Conservation (phyloP, 2,113 vertebrate genomes). For the Coturnix japonica region DNA sequence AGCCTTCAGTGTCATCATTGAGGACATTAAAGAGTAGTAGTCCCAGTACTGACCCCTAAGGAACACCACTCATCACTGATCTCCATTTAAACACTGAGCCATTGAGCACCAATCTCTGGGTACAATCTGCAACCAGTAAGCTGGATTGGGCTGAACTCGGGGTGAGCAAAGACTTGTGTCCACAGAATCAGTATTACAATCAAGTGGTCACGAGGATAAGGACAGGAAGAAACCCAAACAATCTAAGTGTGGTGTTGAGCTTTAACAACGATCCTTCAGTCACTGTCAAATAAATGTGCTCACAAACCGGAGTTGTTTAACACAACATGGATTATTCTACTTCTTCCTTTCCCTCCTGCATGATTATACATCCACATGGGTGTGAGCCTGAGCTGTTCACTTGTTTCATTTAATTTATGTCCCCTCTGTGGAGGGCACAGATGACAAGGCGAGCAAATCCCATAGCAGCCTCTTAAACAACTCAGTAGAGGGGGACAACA, state of each 20-base stretch:
- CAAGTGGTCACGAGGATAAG: rapidly evolving
- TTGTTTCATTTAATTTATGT: conserved; percentile 6
- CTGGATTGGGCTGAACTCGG: not conserved
- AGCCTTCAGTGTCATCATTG: not conserved
- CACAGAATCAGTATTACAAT: not conserved
- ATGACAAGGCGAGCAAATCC: not conserved
- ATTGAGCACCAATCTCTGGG: too few relatives aligned
- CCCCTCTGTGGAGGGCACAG: not conserved
- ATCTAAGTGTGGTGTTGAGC: not conserved
- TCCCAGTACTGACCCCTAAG: too few relatives aligned
- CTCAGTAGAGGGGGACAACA: not conserved
- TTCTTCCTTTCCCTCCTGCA: not conserved
- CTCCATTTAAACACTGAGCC: too few relatives aligned
- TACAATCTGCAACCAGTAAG: too few relatives aligned
- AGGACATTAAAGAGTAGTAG: too few relatives aligned
- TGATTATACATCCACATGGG: not conserved
- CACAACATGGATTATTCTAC: not conserved
- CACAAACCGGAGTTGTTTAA: not conserved
- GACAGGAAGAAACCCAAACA: not conserved
- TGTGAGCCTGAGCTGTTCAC: not conserved
- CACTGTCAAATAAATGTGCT: not conserved
- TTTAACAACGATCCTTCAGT: not conserved
- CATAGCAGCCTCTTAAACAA: conserved; percentile 15
- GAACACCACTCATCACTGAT: too few relatives aligned
- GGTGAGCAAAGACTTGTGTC: not conserved